Evolutionary conservation across 1,140 invertebrate species (phyloP), one percentile per base, ranked within the genome.

Genomic region (Himalopsyche phryganea): DNA sequence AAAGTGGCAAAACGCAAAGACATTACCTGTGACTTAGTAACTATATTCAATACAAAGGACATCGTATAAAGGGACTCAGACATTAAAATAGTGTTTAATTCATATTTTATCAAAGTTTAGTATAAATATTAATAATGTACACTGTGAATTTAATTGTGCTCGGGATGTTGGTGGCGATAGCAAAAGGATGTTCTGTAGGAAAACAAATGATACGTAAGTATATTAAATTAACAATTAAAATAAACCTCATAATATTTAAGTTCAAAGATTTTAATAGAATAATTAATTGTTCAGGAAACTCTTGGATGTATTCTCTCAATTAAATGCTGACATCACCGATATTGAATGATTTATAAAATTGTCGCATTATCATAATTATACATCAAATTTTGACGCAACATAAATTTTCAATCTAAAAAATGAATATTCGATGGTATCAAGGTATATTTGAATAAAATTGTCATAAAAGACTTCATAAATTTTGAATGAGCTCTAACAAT

Each of bases 151-250:
- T 63, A 13, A 36, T 63, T 49, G 61, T 63, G 61, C 11, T 63
- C 18, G 36, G 23, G 40, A 50, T 35, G 20, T 50, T 50, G 5
- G 42, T 51, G n/a, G 9, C 48, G n/a, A 20, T 52, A 10, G 41
- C 53, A 11, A 13, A 9, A 36, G 50, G 44, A 10, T 64, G 62
- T 32, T 41, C 41, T 4, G 62, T 49, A 3, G 62, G 62, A 41
- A 64, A 64, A 41, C 58, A 64, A 33, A 64, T 64, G 32, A 53
- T 64, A 9, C 32, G 62, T 64, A 35, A 64, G 62, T 64, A n/a
- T 47, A 20, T 44, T n/a, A n/a, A n/a, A n/a, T n/a, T n/a, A n/a
- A n/a, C n/a, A n/a, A n/a, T n/a, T n/a, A 18, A 46, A 6, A 2
- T 32, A 44, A 44, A 32, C 14, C 28, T 52, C 11, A 33, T 15